Evolutionary conservation across 2,888 invertebrate species (phyloP), one percentile per base, ranked within the genome.

Genomic region (Chesias legatella): DNA sequence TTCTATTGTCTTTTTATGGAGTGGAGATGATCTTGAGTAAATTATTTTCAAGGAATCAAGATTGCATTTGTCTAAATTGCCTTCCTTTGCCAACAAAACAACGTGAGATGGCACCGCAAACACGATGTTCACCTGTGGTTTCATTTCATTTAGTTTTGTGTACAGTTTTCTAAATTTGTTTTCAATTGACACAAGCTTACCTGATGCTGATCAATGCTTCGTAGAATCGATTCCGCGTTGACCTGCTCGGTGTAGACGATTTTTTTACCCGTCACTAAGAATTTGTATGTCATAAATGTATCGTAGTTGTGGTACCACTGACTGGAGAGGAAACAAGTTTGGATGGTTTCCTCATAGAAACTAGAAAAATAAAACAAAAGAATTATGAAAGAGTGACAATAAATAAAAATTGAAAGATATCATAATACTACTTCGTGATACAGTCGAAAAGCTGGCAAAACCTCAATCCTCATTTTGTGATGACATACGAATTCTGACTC

Each of bases 221-320:
- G 65, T 7, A 77, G 20, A 11, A 80, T 53, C 0, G 42, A 38
- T 1, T 53, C 36, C 3, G 63, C 56, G 8, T 53, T 51, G 0
- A 58, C 43, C 0, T 65, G 53, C 21, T 66, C 56, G 1, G 60
- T 41, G 33, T 73, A 82, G 7, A 80, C 66, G 23, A 79, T 57
- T 60, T 63, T 78, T 39, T 67, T 70, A 32, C 82, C 81, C 24
- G 60, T 47, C 10, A 52, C 53, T n/a, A 83, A 51, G 44, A 74
- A 75, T 57, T 77, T 79, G 51, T 67, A 81, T 1, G 75, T 74
- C 62, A 74, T 74, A 42, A 79, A 81, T 1, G 66, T 70, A 40
- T 79, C 78, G 39, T 79, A 82, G 53, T 77, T 80, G 48, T 77
- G 80, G 53, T 68, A 76, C 81, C 81, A 82, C 45, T 74, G 74